Evolutionary conservation across 2,888 invertebrate genomes (phyloP).

Genomic region (Tenthredo distinguenda): DNA sequence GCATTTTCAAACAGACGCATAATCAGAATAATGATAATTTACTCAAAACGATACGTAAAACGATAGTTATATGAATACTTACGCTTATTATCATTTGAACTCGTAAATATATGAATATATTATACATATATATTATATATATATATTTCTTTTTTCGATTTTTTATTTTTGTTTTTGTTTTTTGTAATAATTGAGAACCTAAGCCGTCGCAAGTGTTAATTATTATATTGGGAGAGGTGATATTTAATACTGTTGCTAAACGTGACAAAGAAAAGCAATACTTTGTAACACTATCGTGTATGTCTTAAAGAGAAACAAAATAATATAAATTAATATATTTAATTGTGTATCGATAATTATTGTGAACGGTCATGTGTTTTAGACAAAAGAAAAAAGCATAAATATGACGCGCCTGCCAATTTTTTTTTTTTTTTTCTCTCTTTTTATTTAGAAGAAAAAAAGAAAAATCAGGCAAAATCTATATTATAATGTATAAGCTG

Average conservation of each 20-base stretch:
- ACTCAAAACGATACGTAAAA: conserved; percentile 46
- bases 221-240: conserved; percentile 48
- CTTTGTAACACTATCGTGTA: conserved; percentile 82
- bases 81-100: conserved; percentile 48
- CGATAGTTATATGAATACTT: conserved; percentile 38
- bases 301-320: conserved; percentile 60
- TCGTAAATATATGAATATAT: background rate
- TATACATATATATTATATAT: background rate
- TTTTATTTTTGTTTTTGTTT: background rate
- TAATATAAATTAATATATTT: conserved; percentile 50
- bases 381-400: conserved; percentile 37
- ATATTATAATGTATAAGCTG: conserved; percentile 25
- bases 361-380: conserved; percentile 50
- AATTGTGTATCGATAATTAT: conserved; percentile 51
- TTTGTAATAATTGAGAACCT: conserved; percentile 28
- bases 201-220: conserved; percentile 46
- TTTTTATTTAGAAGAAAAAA: conserved; percentile 22
- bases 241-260: conserved; percentile 50
- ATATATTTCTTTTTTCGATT: background rate
- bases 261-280: conserved; percentile 87
- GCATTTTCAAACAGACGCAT: conserved; percentile 36
- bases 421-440: conserved; percentile 11
- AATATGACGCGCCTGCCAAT: conserved; percentile 30
- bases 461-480: conserved; percentile 40
- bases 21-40: conserved; percentile 30